phyloP scores from a whole-genome alignment of 2,113 vertebrate genomes.

The Psettodes erumei region DNA sequence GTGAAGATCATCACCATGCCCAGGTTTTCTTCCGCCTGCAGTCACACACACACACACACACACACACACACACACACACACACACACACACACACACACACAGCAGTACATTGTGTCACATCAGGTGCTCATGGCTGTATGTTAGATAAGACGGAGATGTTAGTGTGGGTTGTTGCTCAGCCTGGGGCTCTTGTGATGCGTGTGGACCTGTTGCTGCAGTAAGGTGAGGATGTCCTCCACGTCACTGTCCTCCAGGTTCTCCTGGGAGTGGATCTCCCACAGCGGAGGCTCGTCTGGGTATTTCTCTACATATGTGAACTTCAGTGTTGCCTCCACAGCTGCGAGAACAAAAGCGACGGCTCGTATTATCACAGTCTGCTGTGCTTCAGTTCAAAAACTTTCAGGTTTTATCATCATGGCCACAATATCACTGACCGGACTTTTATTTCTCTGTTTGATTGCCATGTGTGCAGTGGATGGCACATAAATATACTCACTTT shows the following conservation, averaged over 20 bases:
- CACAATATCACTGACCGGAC: neutral
- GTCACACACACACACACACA: neutral
- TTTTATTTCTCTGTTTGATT: neutral
- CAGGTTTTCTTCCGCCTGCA: slow-evolving; percentile 94
- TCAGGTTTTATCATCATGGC: neutral
- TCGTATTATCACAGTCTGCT: neutral
- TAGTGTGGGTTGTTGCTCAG: too few species aligned
- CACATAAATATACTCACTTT: slow-evolving; percentile 87
- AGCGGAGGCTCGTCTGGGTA: slow-evolving; percentile 95
- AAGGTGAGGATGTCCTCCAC: slow-evolving; percentile 86
- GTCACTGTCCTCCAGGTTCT: slow-evolving; percentile 93
- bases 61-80: neutral
- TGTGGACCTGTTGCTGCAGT: slow-evolving; percentile 92
- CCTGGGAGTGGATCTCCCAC: slow-evolving; percentile 93
- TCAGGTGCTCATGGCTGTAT: too few species aligned
- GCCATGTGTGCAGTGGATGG: neutral
- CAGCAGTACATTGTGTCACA: neutral
- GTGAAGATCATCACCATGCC: slow-evolving; percentile 99
- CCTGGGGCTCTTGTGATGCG: too few species aligned
- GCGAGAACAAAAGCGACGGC: slow-evolving; percentile 43
- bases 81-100: neutral
- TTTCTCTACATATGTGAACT: slow-evolving; percentile 95
- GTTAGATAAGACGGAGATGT: too few species aligned
- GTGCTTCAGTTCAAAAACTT: neutral
- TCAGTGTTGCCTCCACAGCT: slow-evolving; percentile 92